Conservation (phyloP, 1,140 invertebrate species). For the Micrasema minimum region DNA sequence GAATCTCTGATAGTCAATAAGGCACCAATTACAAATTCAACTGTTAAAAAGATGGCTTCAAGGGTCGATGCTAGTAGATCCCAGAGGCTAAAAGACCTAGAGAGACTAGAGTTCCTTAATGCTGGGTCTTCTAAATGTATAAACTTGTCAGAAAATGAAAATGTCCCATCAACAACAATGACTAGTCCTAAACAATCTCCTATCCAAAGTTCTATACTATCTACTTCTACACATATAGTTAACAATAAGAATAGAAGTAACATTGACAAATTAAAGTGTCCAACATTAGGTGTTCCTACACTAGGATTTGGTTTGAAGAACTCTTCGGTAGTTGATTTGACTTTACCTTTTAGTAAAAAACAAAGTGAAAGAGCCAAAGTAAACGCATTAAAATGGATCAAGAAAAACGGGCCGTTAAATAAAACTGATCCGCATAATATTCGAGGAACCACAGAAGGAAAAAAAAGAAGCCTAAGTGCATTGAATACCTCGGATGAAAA, state of each 20-base stretch:
- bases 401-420: conserved; percentile 73
- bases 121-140: conserved; percentile 52
- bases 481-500: conserved; percentile 61
- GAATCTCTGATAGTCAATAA: conserved; percentile 62
- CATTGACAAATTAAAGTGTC: conserved; percentile 47
- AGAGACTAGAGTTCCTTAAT: conserved; percentile 70
- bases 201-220: not conserved
- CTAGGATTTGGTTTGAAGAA: conserved; percentile 63
- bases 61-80: conserved; percentile 69
- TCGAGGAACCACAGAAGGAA: conserved; percentile 68
- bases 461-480: conserved; percentile 67
- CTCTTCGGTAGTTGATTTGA: conserved; percentile 72
- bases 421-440: conserved; percentile 76
- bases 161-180: conserved; percentile 52
- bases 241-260: conserved; percentile 1
- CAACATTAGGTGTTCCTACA: conserved; percentile 52
- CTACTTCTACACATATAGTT: not conserved
- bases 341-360: conserved; percentile 68
- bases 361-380: conserved; percentile 70
- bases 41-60: conserved; percentile 68
- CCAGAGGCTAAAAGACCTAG: conserved; percentile 70
- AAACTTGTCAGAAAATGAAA: conserved; percentile 5
- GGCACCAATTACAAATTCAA: conserved; percentile 63
- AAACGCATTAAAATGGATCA: conserved; percentile 76
- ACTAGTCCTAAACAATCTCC: conserved; percentile 40